phyloP scores from a whole-genome alignment of 2,888 invertebrate genomes.

The Leptothorax acervorum region DNA sequence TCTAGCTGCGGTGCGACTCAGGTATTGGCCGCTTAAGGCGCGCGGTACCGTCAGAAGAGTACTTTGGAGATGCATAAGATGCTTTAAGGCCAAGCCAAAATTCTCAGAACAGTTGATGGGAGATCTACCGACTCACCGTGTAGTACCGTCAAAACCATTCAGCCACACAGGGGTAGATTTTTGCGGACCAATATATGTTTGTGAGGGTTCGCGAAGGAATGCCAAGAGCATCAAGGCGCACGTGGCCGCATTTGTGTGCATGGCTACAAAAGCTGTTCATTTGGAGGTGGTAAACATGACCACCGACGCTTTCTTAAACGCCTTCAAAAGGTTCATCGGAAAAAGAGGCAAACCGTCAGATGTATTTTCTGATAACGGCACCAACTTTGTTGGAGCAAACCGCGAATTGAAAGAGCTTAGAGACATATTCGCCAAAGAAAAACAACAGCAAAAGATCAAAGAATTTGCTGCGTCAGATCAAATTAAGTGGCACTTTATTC shows the following conservation, averaged over 20 bases:
- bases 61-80: background rate
- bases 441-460: background rate
- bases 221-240: background rate
- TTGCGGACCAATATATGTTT: conserved; percentile 49
- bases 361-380: background rate
- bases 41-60: background rate
- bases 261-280: conserved; percentile 18
- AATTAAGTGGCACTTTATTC: background rate
- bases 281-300: background rate
- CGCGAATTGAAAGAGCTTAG: background rate
- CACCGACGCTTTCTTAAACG: background rate
- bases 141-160: conserved; percentile 38
- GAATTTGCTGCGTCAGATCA: background rate
- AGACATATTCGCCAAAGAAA: background rate
- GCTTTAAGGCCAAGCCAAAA: background rate
- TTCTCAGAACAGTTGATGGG: background rate
- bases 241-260: conserved; percentile 50
- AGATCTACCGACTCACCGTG: background rate
- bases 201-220: conserved; percentile 10
- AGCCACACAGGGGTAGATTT: conserved; percentile 40
- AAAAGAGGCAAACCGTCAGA: background rate
- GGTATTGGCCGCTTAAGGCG: background rate
- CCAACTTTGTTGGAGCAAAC: background rate
- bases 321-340: background rate
- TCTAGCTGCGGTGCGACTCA: too few species aligned